Conservation (phyloP, 2,888 invertebrate genomes). For the Hetaerina titia region DNA sequence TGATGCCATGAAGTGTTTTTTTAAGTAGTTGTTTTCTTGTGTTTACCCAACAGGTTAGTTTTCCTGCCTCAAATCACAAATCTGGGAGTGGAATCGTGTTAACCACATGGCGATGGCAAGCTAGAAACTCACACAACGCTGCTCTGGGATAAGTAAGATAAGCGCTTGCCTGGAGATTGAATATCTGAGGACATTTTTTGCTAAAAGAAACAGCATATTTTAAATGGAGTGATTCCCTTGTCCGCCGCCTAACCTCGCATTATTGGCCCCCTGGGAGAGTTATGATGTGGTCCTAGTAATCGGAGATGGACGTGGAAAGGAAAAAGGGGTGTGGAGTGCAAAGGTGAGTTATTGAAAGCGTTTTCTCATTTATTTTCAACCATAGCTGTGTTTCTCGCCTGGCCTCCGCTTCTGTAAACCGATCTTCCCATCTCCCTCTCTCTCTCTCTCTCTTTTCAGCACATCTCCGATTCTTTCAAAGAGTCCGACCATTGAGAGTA, state of each 20-base stretch:
- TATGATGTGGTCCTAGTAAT: background rate
- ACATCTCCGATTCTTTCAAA: background rate
- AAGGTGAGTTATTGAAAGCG: background rate
- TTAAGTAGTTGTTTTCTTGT: too few species aligned
- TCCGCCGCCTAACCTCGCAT: background rate
- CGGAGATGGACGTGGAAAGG: background rate
- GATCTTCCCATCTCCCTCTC: background rate
- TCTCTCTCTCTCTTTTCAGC: background rate
- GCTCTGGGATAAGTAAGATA: too few species aligned
- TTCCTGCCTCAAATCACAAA: too few species aligned
- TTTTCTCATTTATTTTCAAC: background rate
- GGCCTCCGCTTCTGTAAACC: background rate
- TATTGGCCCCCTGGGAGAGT: background rate
- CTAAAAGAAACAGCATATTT: background rate
- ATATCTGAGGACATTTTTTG: too few species aligned
- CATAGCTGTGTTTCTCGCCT: background rate
- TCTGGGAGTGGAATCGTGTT: too few species aligned
- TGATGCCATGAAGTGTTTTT: too few species aligned
- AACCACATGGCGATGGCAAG: too few species aligned
- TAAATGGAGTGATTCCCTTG: background rate
- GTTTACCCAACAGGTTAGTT: too few species aligned
- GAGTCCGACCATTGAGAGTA: background rate
- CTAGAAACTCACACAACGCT: too few species aligned
- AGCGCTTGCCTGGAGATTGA: too few species aligned
- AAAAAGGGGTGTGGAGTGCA: background rate